A percentile compares a stretch with the other conserved stretches of the same genome.
Evolutionary conservation across 2,888 invertebrate species (phyloP).

Genomic region (Catocala sponsa): DNA sequence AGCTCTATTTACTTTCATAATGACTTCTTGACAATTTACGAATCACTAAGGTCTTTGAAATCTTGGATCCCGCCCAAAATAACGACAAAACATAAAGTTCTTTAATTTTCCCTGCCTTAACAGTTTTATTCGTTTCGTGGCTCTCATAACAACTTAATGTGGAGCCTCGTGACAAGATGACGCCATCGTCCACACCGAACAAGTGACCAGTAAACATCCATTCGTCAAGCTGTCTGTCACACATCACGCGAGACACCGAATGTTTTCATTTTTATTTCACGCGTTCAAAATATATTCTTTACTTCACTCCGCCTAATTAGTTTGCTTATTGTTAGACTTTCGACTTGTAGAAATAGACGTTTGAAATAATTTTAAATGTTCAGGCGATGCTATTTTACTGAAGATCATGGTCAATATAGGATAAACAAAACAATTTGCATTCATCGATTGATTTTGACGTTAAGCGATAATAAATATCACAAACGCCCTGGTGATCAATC

Average conservation of each 20-base stretch:
- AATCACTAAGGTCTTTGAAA: too few relatives aligned
- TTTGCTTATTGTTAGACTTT: conserved; percentile 15
- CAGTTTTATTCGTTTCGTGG: conserved; percentile 21
- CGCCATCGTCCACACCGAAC: conserved; percentile 41
- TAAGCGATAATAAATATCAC: too few relatives aligned
- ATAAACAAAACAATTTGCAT: too few relatives aligned
- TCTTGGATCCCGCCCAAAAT: too few relatives aligned
- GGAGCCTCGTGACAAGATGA: conserved; percentile 50
- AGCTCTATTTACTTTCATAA: too few relatives aligned
- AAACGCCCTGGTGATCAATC: too few relatives aligned
- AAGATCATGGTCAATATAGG: too few relatives aligned
- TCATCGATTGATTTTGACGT: too few relatives aligned
- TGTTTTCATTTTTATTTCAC: conserved; percentile 23
- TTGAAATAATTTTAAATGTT: too few relatives aligned
- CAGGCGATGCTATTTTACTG: too few relatives aligned
- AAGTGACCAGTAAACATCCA: conserved; percentile 36
- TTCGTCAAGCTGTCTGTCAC: conserved; percentile 59
- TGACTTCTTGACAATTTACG: too few relatives aligned
- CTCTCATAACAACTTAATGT: conserved; percentile 16
- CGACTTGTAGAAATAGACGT: background rate
- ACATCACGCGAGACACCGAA: conserved; percentile 35
- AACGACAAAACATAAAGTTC: background rate
- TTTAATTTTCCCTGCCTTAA: background rate
- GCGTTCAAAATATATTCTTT: conserved; percentile 24
- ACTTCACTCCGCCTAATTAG: conserved; percentile 31